Evolutionary conservation across 2,888 invertebrate genomes (phyloP), one percentile per base, ranked within the genome.

Genomic region (Melieria omissa): DNA sequence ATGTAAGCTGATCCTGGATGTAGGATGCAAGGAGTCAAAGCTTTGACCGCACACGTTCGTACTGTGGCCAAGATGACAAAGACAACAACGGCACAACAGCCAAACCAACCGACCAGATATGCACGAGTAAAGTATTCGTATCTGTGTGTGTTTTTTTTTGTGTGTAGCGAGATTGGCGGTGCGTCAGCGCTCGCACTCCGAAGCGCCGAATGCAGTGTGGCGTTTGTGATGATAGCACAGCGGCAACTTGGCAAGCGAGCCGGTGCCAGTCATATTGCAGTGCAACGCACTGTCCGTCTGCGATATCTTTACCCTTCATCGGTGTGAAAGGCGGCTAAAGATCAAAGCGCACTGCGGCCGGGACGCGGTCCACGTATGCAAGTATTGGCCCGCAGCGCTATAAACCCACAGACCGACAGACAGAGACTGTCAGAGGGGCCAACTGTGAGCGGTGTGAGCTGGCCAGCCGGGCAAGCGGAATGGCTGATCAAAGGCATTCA

Each of bases 401-500:
- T 29, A 29, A 29, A 29, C 29, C 29, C 3, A 29, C 29, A 29
- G 29, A 29, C 29, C 29, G 58, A 47, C 66, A 47, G 58, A 29
- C 55, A n/a, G 14, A 29, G 49, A 44, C 60, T 52, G 67, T 44
- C 58, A 67, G n/a, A 52, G 46, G 10, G 47, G 29, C 16, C 9
- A n/a, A 47, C 47, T 45, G 65, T 45, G 8, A 44, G 12, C 46
- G 66, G n/a, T 44, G n/a, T 44, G 52, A 42, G 52, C 52, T 29
- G 41, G 52, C 58, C 12, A n/a, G 42, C 58, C 42, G 55, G 29
- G 41, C 67, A 52, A 67, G 12, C 16, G 29, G 29, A 29, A 29
- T 52, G 58, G 49, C 41, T 46, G 62, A 63, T 69, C 69, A 69
- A 69, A 69, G 47, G 47, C 55, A 69, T 69, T 57, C 63, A 62